Evolutionary conservation across 2,797 vertebrate species (phyloP), one percentile per base, ranked within the genome.

Genomic region (Malacoraja senta): DNA sequence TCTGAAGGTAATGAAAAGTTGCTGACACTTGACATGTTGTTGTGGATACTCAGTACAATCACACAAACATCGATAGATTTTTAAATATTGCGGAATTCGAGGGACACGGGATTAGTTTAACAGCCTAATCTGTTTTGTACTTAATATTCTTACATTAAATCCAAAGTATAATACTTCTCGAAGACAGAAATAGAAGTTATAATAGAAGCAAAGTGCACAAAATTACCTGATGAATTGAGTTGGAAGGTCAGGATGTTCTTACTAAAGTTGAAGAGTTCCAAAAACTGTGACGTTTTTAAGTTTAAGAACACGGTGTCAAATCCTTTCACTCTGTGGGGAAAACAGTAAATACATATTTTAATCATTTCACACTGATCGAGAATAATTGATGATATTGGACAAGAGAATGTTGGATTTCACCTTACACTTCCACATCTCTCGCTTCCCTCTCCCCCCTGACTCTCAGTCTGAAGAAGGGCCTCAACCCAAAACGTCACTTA

Each of bases 261-360:
- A 8, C 71, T 10, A 58, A 92, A 92, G 0, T 29, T 92, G 90
- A 38, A 76, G 71, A 92, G 3, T 2, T 58, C 1, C 8, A 0
- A 8, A 53, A 92, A 26, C 24, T 92, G 90, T 17, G 38, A 3
- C 8, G 15, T 1, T 76, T 12, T 74, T 8, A 92, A 76, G 71
- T 58, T 58, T 74, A 24, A 19, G 24, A 26, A 10, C 13, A 76
- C 65, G 8, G 8, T n/a, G 44, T n/a, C 38, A 72, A 92, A 74
- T 53, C 90, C 90, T 76, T 92, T 92, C 90, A 76, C 26, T 76
- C 90, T 92, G 90, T 92, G 19, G 68, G n/a, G 24, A 44, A 29
- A 35, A 26, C 10, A 44, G 24, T 35, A 88, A 88, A 68, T 88
- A 8, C 3, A 61, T 84, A 58, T 44, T 53, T 83, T 53, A 83